phyloP scores from a whole-genome alignment of 2,888 invertebrate genomes.

The Drosophila meridionalis region DNA sequence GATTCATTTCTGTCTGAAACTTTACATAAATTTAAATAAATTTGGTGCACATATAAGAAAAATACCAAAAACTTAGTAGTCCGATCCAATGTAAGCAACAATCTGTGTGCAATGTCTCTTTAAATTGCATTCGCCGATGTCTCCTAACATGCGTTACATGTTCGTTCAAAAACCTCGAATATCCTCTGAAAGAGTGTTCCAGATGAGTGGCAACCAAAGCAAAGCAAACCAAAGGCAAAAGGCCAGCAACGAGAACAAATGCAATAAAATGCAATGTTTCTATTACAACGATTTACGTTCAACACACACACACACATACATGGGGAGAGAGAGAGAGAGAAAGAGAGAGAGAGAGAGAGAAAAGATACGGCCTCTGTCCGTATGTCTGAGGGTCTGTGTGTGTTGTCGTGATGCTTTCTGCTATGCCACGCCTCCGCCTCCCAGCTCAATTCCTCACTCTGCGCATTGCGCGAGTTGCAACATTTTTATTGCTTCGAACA shows the following conservation, averaged over 20 bases:
- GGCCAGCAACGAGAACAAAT: conserved; percentile 63
- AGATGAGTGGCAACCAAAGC: conserved; percentile 23
- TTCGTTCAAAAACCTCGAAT: neutral
- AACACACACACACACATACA: conserved; percentile 12
- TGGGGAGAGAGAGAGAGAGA: too few relatives aligned
- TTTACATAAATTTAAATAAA: too few relatives aligned
- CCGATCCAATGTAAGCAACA: neutral
- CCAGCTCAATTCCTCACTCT: neutral
- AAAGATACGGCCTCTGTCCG: neutral
- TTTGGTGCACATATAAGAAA: neutral
- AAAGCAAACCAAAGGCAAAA: conserved; percentile 35
- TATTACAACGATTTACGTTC: conserved; percentile 80
- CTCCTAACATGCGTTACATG: neutral
- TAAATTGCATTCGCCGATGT: neutral
- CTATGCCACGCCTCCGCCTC: neutral
- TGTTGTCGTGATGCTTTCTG: conserved; percentile 32
- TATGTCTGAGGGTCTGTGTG: conserved; percentile 1
- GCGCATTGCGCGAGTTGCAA: conserved; percentile 47
- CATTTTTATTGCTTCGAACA: conserved; percentile 75
- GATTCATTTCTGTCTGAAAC: too few relatives aligned
- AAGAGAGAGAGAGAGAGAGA: too few relatives aligned
- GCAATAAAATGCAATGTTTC: conserved; percentile 82
- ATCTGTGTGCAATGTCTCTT: neutral
- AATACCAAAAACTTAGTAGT: too few relatives aligned
- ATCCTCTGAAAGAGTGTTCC: neutral